Percentiles rank a stretch among this genome's conserved stretches.
These are phyloP conservation scores for Antigone vipio DNA, from an alignment of 2,113 vertebrate species.

Conservation along the genomic window DNA sequence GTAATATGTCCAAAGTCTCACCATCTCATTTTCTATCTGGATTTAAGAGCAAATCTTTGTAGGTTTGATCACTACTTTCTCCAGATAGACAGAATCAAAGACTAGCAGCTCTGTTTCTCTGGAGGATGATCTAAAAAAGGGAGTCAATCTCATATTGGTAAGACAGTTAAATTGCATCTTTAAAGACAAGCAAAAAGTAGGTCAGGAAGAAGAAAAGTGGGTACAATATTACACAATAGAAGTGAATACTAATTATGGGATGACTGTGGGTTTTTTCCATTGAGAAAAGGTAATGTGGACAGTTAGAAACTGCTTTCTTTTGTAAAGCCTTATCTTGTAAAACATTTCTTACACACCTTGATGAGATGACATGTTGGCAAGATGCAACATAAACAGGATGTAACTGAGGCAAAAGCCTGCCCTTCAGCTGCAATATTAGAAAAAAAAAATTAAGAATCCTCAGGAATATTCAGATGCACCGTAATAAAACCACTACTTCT, in stretches of 20 bases:
- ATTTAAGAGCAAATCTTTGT: background rate
- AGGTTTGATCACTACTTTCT: background rate
- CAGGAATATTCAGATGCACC: background rate
- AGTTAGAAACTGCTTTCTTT: background rate
- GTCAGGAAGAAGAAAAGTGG: background rate
- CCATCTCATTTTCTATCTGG: background rate
- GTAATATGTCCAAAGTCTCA: background rate
- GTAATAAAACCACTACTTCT: background rate
- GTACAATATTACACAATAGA: background rate
- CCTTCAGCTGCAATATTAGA: background rate
- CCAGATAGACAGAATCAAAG: background rate
- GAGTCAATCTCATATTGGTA: background rate
- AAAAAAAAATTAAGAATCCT: background rate
- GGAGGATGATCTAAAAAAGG: background rate
- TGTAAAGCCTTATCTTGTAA: background rate
- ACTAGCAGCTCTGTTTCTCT: background rate
- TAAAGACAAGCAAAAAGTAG: background rate
- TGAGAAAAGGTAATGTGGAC: background rate
- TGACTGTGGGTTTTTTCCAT: background rate
- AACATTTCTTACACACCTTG: background rate
- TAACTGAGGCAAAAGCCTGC: background rate
- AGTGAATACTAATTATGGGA: background rate
- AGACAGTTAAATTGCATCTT: background rate
- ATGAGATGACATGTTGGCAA: background rate
- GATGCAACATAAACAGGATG: background rate